Base-by-base conservation (phyloP, 2,888 invertebrate species). In the Sinohyriopsis cumingii region DNA sequence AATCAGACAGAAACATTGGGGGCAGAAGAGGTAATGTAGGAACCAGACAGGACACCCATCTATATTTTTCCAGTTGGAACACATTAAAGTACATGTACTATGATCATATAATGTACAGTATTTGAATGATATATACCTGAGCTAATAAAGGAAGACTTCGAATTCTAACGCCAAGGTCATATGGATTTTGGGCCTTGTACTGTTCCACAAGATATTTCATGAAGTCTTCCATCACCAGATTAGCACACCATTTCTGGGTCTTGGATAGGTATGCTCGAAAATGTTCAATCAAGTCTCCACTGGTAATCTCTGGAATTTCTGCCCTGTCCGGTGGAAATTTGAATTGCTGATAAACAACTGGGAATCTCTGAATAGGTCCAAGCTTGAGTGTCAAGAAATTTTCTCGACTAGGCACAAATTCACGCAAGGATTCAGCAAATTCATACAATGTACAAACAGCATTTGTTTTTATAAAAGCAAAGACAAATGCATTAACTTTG, bases 331-430 rank as follows among this genome's bases (percentile, higher is more conserved):
- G 68, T 9, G 86, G 85, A 67, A 85, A 81, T 65, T 84, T 83
- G 76, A 87, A 87, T 71, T 76, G 65, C 20, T 82, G 77, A 62
- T 80, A 85, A 22, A 87, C 77, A 9, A 82, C 24, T 1, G 87
- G 86, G 67, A 85, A 78, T 45, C 82, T 75, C 55, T 81, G 79
- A 25, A 87, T 68, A 1, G 87, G 87, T 1, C 87, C 87, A 12
- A 87, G 72, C 24, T 81, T 78, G 55, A 86, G 65, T 6, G 72
- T 59, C 18, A 79, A 80, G 75, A 86, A 87, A 28, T 71, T 72
- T 12, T 76, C 72, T 19, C 71, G 69, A 19, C 71, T 73, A 12
- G 71, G 63, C 25, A 74, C 74, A 66, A 79, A 86, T 25, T 85
- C 84, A 12, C 71, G 55, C 62, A 85, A 68, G 62, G 76, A 74